Conservation (phyloP, 2,888 invertebrate genomes). For the Dynastes grantii region DNA sequence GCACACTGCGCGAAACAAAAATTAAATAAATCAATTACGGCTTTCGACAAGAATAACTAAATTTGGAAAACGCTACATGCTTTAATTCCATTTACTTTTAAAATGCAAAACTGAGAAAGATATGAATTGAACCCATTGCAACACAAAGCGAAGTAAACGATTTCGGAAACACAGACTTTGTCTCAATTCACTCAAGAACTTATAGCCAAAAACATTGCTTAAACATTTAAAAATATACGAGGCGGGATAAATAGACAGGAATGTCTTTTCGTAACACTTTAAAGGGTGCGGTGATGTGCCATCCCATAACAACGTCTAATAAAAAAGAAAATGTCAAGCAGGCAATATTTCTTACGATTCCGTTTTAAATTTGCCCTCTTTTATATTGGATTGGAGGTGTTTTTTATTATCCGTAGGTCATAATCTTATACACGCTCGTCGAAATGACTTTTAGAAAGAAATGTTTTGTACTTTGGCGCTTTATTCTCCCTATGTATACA, state of each 20-base stretch:
- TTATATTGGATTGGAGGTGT: slow-evolving; percentile 59
- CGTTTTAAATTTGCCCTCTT: slow-evolving; percentile 56
- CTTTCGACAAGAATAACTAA: too few relatives aligned
- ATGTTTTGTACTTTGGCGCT: slow-evolving; percentile 50
- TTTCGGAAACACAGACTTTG: background rate
- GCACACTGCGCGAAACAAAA: too few relatives aligned
- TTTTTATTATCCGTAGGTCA: slow-evolving; percentile 50
- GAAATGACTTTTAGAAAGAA: slow-evolving; percentile 61
- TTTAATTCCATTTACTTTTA: too few relatives aligned
- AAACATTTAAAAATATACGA: too few relatives aligned
- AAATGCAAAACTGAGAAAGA: too few relatives aligned
- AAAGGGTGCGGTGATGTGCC: slow-evolving; percentile 28
- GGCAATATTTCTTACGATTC: slow-evolving; percentile 55
- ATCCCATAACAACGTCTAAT: slow-evolving; percentile 38
- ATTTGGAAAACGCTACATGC: too few relatives aligned
- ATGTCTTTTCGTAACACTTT: slow-evolving; percentile 39
- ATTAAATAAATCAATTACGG: too few relatives aligned
- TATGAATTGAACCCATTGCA: too few relatives aligned
- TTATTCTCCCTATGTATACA: slow-evolving; percentile 37
- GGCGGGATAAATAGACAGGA: too few relatives aligned
- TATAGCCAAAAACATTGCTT: too few relatives aligned
- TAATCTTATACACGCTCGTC: slow-evolving; percentile 47
- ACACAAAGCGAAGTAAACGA: too few relatives aligned
- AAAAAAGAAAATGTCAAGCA: slow-evolving; percentile 54
- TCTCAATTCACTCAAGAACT: slow-evolving; percentile 15